Conservation (phyloP, 2,888 invertebrate genomes). For the Brenthis hecate region DNA sequence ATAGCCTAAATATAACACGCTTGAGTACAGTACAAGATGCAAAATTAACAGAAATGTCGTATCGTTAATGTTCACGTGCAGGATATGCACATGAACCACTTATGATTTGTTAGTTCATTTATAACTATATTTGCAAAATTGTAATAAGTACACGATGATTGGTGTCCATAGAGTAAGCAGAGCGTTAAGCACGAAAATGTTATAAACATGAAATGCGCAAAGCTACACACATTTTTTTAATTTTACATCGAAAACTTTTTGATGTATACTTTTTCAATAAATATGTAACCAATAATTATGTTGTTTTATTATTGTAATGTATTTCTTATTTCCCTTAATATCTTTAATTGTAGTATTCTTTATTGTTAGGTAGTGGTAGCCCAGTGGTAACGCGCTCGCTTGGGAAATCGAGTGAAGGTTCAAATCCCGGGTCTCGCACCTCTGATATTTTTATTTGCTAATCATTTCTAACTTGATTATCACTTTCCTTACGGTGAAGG, state of each 20-base stretch:
- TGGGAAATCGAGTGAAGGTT: too few species aligned
- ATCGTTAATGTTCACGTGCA: slow-evolving; percentile 13
- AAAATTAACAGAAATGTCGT: slow-evolving; percentile 9
- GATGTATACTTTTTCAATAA: slow-evolving; percentile 78
- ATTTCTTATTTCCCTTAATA: not conserved
- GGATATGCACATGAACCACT: slow-evolving; percentile 2
- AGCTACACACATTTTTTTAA: slow-evolving; percentile 61
- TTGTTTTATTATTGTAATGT: slow-evolving; percentile 31
- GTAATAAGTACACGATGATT: slow-evolving; percentile 27
- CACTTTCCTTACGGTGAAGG: too few species aligned
- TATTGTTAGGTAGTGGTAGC: not conserved
- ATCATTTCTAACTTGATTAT: too few species aligned
- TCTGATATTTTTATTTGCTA: too few species aligned
- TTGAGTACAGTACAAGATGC: slow-evolving; percentile 26
- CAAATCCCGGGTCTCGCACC: too few species aligned
- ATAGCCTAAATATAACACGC: slow-evolving; percentile 32
- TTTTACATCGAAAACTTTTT: slow-evolving; percentile 80
- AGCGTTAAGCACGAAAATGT: slow-evolving; percentile 48
- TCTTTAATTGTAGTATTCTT: not conserved
- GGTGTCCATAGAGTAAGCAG: slow-evolving; percentile 45
- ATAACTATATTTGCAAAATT: slow-evolving; percentile 1
- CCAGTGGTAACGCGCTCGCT: too few species aligned
- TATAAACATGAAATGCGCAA: slow-evolving; percentile 46
- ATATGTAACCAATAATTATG: slow-evolving; percentile 66
- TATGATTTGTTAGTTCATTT: slow-evolving; percentile 1